Evolutionary conservation across 2,113 vertebrate species (phyloP).

Genomic region (Crotalus horridus): DNA sequence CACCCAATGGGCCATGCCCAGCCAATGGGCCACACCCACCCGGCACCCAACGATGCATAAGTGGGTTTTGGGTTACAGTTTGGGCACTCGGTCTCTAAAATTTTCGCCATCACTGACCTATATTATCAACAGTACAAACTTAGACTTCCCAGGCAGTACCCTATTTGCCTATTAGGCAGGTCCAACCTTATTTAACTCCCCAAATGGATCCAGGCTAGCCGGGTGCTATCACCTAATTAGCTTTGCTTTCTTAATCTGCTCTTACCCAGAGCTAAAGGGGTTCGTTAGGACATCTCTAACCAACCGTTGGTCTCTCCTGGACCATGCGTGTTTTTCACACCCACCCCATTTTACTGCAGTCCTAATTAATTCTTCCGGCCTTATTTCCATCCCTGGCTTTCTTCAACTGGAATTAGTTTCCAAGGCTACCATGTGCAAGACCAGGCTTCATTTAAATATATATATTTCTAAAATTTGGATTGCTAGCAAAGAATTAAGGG

Average conservation of each 20-base stretch:
- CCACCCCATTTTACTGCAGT: neutral
- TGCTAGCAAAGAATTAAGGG: no score
- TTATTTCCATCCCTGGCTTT: neutral
- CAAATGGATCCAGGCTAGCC: neutral
- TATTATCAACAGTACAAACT: no score
- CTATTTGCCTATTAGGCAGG: neutral
- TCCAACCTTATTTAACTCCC: neutral
- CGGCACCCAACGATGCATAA: no score
- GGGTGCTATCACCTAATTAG: neutral
- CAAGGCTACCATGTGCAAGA: slow-evolving; percentile 10
- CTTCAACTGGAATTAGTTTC: slow-evolving; percentile 3
- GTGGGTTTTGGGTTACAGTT: no score
- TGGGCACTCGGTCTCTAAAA: no score
- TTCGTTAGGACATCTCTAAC: neutral
- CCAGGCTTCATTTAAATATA: slow-evolving; percentile 18
- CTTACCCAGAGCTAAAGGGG: neutral
- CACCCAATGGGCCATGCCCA: no score
- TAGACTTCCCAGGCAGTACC: neutral
- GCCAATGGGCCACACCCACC: no score
- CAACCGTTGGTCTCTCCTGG: neutral
- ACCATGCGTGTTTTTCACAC: neutral
- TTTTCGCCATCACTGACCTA: no score
- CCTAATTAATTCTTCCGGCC: neutral
- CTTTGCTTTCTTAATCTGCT: neutral
- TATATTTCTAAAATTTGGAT: no score